Conservation (phyloP, 1,140 invertebrate genomes). For the Macrotrachela quadricornifera region DNA sequence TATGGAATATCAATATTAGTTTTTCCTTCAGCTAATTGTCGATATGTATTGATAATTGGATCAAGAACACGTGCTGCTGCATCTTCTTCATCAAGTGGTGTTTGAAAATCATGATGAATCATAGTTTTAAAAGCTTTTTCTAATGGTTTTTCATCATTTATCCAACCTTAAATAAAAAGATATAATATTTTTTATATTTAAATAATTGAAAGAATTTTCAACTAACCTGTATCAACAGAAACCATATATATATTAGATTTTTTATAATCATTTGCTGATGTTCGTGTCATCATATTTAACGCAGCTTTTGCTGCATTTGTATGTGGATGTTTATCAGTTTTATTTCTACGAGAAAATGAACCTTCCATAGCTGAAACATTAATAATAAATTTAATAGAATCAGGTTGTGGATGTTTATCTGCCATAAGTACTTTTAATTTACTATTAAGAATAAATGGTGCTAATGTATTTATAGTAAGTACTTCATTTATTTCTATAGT, state of each 20-base stretch:
- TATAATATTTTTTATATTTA: neutral
- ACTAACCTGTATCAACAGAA: constrained; percentile 13
- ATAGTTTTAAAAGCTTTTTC: too few species aligned
- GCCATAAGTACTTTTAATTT: constrained; percentile 10
- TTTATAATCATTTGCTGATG: constrained; percentile 9
- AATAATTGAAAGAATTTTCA: neutral
- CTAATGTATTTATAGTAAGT: constrained; percentile 10
- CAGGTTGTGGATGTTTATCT: neutral
- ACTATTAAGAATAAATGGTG: constrained; percentile 10
- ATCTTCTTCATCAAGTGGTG: constrained; percentile 2
- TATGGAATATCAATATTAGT: too few species aligned
- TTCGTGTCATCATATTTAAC: constrained; percentile 13
- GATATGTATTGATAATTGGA: neutral
- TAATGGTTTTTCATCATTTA: too few species aligned
- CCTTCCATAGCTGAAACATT: constrained; percentile 13
- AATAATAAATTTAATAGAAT: neutral
- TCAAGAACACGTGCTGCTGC: constrained; percentile 3
- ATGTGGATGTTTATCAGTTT: constrained; percentile 11
- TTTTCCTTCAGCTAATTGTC: too few species aligned
- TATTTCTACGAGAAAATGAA: constrained; percentile 8
- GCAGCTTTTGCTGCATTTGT: constrained; percentile 13
- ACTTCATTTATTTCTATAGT: constrained; percentile 10
- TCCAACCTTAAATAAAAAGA: neutral
- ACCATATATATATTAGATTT: constrained; percentile 9
- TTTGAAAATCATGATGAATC: neutral